phyloP scores from a whole-genome alignment of 2,888 invertebrate genomes.

The Thereva unica region DNA sequence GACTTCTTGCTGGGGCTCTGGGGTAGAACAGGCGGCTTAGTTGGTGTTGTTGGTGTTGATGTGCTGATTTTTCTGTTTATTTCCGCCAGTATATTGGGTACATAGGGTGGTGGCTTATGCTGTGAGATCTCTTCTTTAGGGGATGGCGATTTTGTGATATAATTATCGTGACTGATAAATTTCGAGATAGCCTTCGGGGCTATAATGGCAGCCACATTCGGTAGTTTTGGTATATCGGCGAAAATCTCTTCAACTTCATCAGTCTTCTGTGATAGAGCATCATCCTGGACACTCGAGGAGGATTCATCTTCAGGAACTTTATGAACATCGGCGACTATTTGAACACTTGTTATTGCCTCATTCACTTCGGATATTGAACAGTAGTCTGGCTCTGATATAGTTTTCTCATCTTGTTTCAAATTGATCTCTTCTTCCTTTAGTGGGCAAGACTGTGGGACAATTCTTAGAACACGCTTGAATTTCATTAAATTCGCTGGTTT shows the following conservation, averaged over 20 bases:
- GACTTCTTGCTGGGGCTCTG: conserved; percentile 29
- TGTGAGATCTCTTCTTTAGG: conserved; percentile 25
- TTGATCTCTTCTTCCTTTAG: conserved; percentile 38
- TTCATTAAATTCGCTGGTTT: conserved; percentile 75
- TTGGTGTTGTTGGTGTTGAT: conserved; percentile 24
- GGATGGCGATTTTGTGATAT: conserved; percentile 42
- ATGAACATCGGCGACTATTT: conserved; percentile 62
- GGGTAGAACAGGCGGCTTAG: conserved; percentile 39
- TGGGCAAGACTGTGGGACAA: conserved; percentile 55
- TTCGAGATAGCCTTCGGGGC: conserved; percentile 62
- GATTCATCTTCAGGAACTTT: conserved; percentile 47
- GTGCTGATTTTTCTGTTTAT: conserved; percentile 51
- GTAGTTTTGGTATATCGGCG: conserved; percentile 71
- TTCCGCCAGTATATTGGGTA: conserved; percentile 55
- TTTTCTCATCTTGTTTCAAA: conserved; percentile 43
- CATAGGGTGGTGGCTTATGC: conserved; percentile 46
- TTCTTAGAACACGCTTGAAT: conserved; percentile 53
- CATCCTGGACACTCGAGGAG: conserved; percentile 32
- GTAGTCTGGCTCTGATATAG: conserved; percentile 69
- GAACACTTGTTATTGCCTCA: conserved; percentile 57
- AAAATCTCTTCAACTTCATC: conserved; percentile 55
- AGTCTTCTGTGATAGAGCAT: conserved; percentile 51
- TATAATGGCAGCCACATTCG: conserved; percentile 75
- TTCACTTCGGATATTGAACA: conserved; percentile 75
- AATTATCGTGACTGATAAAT: conserved; percentile 43